Base-by-base conservation (phyloP, 2,888 invertebrate species). In the Bombylius major region DNA sequence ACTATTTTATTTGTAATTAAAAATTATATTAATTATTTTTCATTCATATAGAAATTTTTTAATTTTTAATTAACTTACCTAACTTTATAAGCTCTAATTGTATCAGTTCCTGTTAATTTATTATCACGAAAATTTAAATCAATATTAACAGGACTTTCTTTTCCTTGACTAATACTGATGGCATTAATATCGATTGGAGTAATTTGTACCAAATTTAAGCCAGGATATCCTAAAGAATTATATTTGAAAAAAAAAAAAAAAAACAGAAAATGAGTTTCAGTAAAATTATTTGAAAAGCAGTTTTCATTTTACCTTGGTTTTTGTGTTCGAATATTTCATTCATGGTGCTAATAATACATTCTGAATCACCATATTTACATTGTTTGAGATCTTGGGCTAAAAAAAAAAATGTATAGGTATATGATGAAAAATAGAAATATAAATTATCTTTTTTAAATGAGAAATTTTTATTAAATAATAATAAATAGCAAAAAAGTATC, bases 131-230 rank as follows among this genome's bases (percentile, higher is more conserved):
- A 52, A 33, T 44, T 52, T 5, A 52, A 33, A 46, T 11, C 31
- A 46, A 58, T 52, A 45, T 53, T 52, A 3, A 57, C 57, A 12
- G 57, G 59, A 42, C 59, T 50, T 13, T 52, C 49, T 13, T 51
- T 50, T 7, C 48, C 56, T 47, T 56, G 53, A 12, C 50, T 42
- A 9, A 60, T 55, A 1, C 14, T 31, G 23, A 60, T 44, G 11
- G 32, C 11, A 5, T 42, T 51, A 3, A 60, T 36, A 5, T 32
- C 31, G 8, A 56, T 23, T 9, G 59, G 59, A 23, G 56, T 51
- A 1, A 58, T n/a, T 7, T 11, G 12, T 7, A 14, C 51, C 4
- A 60, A 49, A 34, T 50, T 42, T 23, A 60, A 34, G 9, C 34
- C 45, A 6, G 48, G 13, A 31, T 45, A 5, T 12, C 52, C 56